Base-by-base conservation (phyloP, 2,888 invertebrate genomes). In the Ormia ochracea region DNA sequence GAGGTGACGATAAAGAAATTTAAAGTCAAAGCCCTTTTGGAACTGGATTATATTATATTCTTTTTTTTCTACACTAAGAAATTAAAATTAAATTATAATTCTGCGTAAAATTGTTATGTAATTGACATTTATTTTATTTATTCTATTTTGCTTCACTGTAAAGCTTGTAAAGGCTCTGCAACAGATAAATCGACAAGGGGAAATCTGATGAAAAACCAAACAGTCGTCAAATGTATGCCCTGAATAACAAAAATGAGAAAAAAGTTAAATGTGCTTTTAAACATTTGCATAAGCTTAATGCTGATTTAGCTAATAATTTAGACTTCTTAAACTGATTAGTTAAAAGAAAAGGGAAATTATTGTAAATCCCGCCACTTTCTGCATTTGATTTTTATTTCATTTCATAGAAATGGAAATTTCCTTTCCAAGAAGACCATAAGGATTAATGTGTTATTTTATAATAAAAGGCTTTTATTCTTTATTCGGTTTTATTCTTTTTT, bases 371-470 rank as follows among this genome's bases (percentile, higher is more conserved):
- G 54, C 36, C 65, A n/a, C n/a, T 36, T 9, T 38, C 14, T 14
- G 17, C 38, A 38, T 26, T 54, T 48, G 41, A 10, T 54, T 38
- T 38, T 45, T 50, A 43, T 31, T 45, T 56, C n/a, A 21, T 26
- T 23, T 7, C 19, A 12, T 3, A 19, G 23, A 59, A 54, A 38
- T 68, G 38, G 19, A 38, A 17, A 54, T 23, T 41, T 31, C 14
- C 45, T 19, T 61, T 36, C 50, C 6, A 21, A 4, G 31, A 43
- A 61, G 59, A 33, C 48, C 41, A 63, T 43, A 54, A 28, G 63
- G 68, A 72, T 80, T 80, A 72, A 73, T 68, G 33, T 76, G 63
- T 80, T 73, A 63, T 73, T 76, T 76, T 76, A 50, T 56, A 50
- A 50, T 45, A 52, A 72, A 76, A 68, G 50, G 54, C 72, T 66